Evolutionary conservation across 1,140 invertebrate species (phyloP).

Genomic region (Dendrolimus punctatus): DNA sequence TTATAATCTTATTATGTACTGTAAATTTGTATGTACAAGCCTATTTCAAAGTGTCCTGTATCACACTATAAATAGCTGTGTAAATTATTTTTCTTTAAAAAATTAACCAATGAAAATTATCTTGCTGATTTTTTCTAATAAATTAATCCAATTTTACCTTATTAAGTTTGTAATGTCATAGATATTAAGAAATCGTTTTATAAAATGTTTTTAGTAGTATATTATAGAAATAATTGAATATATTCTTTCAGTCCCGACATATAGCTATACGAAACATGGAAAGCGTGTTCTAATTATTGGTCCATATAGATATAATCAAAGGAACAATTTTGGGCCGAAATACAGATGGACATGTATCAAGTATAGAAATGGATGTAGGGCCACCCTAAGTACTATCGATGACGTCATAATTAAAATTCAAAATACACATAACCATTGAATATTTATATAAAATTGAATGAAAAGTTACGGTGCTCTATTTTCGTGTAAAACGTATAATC

Average conservation of each 20-base stretch:
- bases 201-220: constrained; percentile 1
- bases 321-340: constrained; percentile 12
- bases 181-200: background rate
- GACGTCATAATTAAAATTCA: constrained; percentile 8
- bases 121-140: too few relatives aligned
- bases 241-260: constrained; percentile 20
- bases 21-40: too few relatives aligned
- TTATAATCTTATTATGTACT: too few relatives aligned
- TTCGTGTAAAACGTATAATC: too few relatives aligned
- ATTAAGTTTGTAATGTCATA: too few relatives aligned
- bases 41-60: too few relatives aligned
- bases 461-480: too few relatives aligned
- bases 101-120: too few relatives aligned
- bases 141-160: too few relatives aligned
- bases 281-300: constrained; percentile 30
- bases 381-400: constrained; percentile 9
- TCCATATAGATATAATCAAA: constrained; percentile 22
- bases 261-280: constrained; percentile 19
- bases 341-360: constrained; percentile 22
- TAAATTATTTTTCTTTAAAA: too few relatives aligned
- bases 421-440: constrained; percentile 12
- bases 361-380: constrained; percentile 6
- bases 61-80: too few relatives aligned
- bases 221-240: background rate
- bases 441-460: too few relatives aligned